Conservation (phyloP, 2,797 vertebrate species). For the Melanotaenia maccullochi region DNA sequence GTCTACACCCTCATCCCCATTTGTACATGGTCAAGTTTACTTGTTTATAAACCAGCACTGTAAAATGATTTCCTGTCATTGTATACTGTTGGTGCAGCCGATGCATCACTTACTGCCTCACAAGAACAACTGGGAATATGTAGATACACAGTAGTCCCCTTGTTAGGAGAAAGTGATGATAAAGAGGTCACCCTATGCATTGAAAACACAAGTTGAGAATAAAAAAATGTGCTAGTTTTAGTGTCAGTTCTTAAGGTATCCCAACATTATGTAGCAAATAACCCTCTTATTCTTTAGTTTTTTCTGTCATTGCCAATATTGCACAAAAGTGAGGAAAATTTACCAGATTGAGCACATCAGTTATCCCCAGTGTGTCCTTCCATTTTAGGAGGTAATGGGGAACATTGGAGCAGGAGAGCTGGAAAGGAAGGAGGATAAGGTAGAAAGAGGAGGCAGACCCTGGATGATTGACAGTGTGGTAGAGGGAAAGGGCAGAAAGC, state of each 20-base stretch:
- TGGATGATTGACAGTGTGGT: constrained; percentile 51
- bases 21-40: neutral
- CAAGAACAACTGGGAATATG: neutral
- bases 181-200: no score
- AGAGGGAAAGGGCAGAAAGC: constrained; percentile 56
- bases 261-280: no score
- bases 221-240: no score
- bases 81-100: neutral
- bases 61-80: neutral
- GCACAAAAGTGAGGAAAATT: constrained; percentile 3
- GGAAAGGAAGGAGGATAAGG: neutral
- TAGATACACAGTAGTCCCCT: no score
- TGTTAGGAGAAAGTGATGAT: no score
- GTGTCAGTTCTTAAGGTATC: no score
- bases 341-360: constrained; percentile 4
- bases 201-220: no score
- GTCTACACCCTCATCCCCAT: no score
- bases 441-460: constrained; percentile 4
- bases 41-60: neutral
- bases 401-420: constrained; percentile 9
- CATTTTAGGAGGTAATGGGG: constrained; percentile 17
- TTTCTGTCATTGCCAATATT: neutral
- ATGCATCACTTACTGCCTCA: neutral
- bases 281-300: no score
- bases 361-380: constrained; percentile 6